Evolutionary conservation across 1,140 invertebrate species (phyloP), one percentile per base, ranked within the genome.

Genomic region (Danaus plexippus): DNA sequence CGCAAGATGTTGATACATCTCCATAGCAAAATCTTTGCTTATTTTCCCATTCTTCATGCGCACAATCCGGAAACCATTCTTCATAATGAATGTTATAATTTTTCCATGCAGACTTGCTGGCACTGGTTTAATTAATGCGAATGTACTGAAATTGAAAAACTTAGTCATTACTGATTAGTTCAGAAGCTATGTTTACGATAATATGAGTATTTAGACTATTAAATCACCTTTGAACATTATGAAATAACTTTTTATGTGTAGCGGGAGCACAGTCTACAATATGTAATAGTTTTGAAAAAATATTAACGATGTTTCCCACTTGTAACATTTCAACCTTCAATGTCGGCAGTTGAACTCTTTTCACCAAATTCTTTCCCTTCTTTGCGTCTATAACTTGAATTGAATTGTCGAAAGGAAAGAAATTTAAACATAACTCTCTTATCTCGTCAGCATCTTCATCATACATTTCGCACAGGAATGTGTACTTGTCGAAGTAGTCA

Each of bases 391-490:
- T 72, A 10, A 85, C 66, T 87, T 87, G 84, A 44, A 82, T 69
- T 6, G 81, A 87, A 61, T 84, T 85, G 59, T 87, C 79, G 50
- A 83, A 84, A 9, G 84, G 84, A 44, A 73, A 87, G 49, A 78
- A 87, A 52, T 80, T 75, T 40, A 87, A 63, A 9, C 72, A 62
- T 15, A 84, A 64, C 52, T 84, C 75, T 45, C 65, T 65, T 40
- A 80, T 67, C 56, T 71, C 66, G 52, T 81, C 81, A 1, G 70
- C 71, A 11, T 81, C 71, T 59, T 75, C 76, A 40, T 85, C 74
- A 56, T 79, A 85, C 81, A 85, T 85, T 67, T 87, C 81, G 50
- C 83, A 87, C 22, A 84, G 57, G 69, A 85, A 87, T 32, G 77
- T 85, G 41, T 76, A 80, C 71, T 85, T 85, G 54, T 85, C 80